Base-by-base conservation (phyloP, 1,140 invertebrate genomes). In the Cepaea nemoralis region DNA sequence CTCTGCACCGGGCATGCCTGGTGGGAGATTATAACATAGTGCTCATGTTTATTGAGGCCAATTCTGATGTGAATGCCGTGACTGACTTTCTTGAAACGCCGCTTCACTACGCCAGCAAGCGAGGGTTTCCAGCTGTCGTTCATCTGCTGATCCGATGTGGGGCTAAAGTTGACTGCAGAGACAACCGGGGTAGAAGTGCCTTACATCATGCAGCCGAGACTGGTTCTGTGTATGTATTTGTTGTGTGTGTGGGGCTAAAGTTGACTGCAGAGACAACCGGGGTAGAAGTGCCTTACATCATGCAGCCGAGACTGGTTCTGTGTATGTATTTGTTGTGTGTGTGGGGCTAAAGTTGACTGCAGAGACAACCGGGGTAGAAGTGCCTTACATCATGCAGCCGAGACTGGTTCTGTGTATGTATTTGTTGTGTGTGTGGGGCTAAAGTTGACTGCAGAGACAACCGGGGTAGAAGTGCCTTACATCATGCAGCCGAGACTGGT, bases 221-320 rank as follows among this genome's bases (percentile, higher is more conserved):
- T 50, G 89, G 90, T 42, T 89, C 86, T 87, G 89, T 90, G 89
- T 90, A 85, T 85, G 89, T 88, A 12, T n/a, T n/a, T n/a, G n/a
- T n/a, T n/a, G n/a, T n/a, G n/a, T n/a, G 69, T 82, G 82, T 81
- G 88, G 87, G 67, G 89, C 85, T 42, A 84, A 88, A 37, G 31
- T 88, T 12, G 81, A 81, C 66, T 67, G 79, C 33, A 70, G 81
- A 27, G 90, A 91, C 78, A 88, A 87, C 50, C 80, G 82, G 67
- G 89, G 88, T 1, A 84, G 84, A 73, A 77, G 83, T 22, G 81
- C 84, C 10, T 69, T 87, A 37, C 89, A 90, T 73, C 87, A 89
- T 89, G 86, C 89, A 40, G 87, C 88, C 19, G 85, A 88, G 50
- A 87, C 85, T 50, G 89, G 90, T 42, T 89, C 86, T 87, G 89